These are phyloP conservation scores for Sesamia inferens DNA, from an alignment of 2,888 invertebrate species.

Conservation along the genomic window DNA sequence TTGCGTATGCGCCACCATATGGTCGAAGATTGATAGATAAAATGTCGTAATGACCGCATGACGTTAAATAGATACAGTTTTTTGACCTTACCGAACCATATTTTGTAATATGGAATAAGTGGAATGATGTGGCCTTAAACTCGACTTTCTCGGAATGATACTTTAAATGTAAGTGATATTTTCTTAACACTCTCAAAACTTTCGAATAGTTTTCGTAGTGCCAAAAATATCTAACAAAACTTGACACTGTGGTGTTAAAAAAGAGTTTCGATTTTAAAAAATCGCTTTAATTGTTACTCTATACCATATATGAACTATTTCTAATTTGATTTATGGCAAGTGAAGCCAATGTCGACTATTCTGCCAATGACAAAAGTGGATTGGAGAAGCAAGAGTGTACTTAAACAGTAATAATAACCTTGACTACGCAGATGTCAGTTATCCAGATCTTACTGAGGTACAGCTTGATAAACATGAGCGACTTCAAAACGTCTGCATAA, in stretches of 20 bases:
- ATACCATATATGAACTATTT: neutral
- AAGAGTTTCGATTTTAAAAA: neutral
- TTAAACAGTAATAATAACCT: too few relatives aligned
- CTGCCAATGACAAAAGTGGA: too few relatives aligned
- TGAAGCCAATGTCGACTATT: too few relatives aligned
- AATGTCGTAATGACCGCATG: constrained; percentile 72
- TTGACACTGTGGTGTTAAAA: neutral
- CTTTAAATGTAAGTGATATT: neutral
- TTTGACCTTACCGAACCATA: constrained; percentile 60
- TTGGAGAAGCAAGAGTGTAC: too few relatives aligned
- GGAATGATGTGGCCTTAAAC: constrained; percentile 16
- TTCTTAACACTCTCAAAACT: neutral
- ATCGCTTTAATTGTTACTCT: neutral
- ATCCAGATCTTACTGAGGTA: too few relatives aligned
- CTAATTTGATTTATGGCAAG: too few relatives aligned
- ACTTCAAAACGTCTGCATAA: too few relatives aligned
- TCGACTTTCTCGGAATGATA: constrained; percentile 25
- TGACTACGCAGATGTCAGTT: too few relatives aligned
- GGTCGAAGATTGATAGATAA: constrained; percentile 73
- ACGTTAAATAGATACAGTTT: constrained; percentile 70
- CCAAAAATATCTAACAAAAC: constrained; percentile 9
- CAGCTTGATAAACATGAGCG: too few relatives aligned
- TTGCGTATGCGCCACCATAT: constrained; percentile 66
- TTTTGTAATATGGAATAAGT: constrained; percentile 36
- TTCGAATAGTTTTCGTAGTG: neutral